Base-by-base conservation (phyloP, 2,888 invertebrate species). In the Trypoxylon attenuatum region DNA sequence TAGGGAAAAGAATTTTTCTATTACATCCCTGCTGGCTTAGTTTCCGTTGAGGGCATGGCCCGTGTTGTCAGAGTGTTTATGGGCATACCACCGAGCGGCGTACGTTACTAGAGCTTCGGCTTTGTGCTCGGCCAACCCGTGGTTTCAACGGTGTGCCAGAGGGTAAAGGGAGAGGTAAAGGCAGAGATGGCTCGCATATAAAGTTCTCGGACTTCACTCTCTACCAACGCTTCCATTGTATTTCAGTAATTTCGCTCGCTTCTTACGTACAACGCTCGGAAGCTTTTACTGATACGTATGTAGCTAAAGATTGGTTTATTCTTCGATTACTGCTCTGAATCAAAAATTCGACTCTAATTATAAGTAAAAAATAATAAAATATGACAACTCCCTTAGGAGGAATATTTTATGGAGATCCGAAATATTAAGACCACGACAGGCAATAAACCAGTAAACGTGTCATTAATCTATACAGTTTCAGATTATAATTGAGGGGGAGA, bases 181-280 rank as follows among this genome's bases (percentile, higher is more conserved):
- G 18, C 57, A 63, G 51, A 47, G 54, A 27, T 43, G 13, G 27
- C 15, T 22, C 43, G 57, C 52, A 56, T 53, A 66, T 66, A 55
- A 55, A 65, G 55, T 55, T 27, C 10, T 55, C 33, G 54, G 60
- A 54, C 43, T 55, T 54, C 38, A 49, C 54, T 55, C 41, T 50
- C 63, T 19, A 21, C 25, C 38, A 27, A 25, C 15, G 33, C 38
- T 47, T 45, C 39, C 41, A 13, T 49, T 53, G 59, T 43, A 52
- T 54, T 47, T 54, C 60, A 64, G 49, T 39, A 54, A 64, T 64
- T 54, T 23, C n/a, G 59, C 55, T 45, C 38, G 49, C 38, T 5
- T 16, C 5, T 16, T 16, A 16, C 41, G n/a, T n/a, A n/a, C n/a
- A n/a, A n/a, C n/a, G n/a, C 19, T 4, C 5, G 41, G 19, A 15